Base-by-base conservation (phyloP, 2,113 vertebrate species). In the Phasianus colchicus region DNA sequence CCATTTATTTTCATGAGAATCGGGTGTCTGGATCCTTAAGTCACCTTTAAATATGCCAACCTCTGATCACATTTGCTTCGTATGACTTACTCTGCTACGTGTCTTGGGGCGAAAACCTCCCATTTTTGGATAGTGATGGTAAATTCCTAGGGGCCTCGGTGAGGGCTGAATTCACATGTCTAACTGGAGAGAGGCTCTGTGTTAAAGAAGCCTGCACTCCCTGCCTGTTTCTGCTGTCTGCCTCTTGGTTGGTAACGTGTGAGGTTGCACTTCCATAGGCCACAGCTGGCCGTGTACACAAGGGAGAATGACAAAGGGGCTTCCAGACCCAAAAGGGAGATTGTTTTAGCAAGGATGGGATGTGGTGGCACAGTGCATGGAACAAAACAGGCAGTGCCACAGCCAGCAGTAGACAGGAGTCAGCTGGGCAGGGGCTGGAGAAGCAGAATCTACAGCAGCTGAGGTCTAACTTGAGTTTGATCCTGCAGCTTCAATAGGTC, bases 1-100 rank as follows among this genome's bases (percentile, higher is more conserved):
- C 88, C 74, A 58, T 58, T 96, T 92, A 40, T 92, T 92, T 95
- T 78, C 86, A 65, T 89, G 94, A 87, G 77, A 91, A 72, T 92
- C 1, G 9, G 78, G 29, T 79, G 86, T 85, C 92, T 92, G 95
- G 70, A 86, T 93, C 96, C 94, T 77, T 69, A 93, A 88, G 80
- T 86, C 90, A 94, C 93, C 91, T 96, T 95, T 88, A 75, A 90
- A 89, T 64, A 83, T 58, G 45, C 85, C 67, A 89, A 36, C 71
- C 38, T 93, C 38, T 24, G 81, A 86, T 77, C 1, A 1, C 79
- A 22, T 91, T 89, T 0, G 3, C 79, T 95, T 86, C 60, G 6
- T 75, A 40, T 64, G 82, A 48, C 69, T 91, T 93, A 73, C 91
- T 3, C 76, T 64, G 57, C 67, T 77, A 34, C 67, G 32, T 55